Base-by-base conservation (phyloP, 2,797 vertebrate species). In the Momotus momota region DNA sequence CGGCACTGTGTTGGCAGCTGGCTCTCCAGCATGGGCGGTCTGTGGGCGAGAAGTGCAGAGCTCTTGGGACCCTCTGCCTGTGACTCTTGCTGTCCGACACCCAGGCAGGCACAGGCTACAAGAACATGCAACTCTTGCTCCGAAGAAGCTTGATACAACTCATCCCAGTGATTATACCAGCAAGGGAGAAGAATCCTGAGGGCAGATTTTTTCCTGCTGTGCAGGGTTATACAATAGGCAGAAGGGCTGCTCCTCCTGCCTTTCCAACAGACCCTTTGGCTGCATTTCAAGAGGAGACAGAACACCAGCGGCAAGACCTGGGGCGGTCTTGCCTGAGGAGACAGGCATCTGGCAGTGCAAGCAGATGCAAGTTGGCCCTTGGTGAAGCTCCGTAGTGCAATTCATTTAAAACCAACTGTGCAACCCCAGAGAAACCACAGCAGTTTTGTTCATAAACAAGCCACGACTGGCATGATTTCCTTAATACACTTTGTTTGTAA, bases 311-410 rank as follows among this genome's bases (percentile, higher is more conserved):
- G 20, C 15, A 22, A 62, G 65, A 64, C 19, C 26, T 16, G 35
- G 49, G 26, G 57, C 21, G 33, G 7, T 41, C 48, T 69, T 54
- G 48, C 54, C 21, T 1, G 2, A 19, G 21, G 33, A 74, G n/a
- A 17, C 0, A 3, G 27, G n/a, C 23, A 33, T 13, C 71, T 18
- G 26, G 23, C 22, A 55, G 8, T 3, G 2, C 4, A 3, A 14
- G 25, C 62, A 51, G 35, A 35, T 21, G 7, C 55, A 57, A 20
- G 64, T 43, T 49, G 55, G 33, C 33, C 33, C 31, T 55, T 31
- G 14, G 46, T 69, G 48, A 41, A 55, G 48, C 9, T 57, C 33
- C 33, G 26, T 20, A 38, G 33, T 5, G 7, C 0, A 1, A n/a
- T 46, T 35, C 40, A 25, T 41, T 20, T n/a, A 61, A 62, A 70